These are phyloP conservation scores for Horisme vitalbata DNA, from an alignment of 2,888 invertebrate species.

Conservation along the genomic window DNA sequence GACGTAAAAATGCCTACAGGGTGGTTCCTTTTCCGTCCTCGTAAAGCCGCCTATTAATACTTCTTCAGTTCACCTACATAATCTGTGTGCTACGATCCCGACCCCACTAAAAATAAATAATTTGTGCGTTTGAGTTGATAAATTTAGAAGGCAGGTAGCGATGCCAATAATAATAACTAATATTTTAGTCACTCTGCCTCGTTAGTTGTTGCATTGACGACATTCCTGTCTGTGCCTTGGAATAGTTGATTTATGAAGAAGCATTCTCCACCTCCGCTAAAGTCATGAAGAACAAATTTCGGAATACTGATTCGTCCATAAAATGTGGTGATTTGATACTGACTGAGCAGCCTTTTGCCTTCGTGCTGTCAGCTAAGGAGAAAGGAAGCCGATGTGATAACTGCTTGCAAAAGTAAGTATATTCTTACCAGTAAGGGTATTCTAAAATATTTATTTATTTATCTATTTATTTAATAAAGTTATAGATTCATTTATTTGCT, in stretches of 20 bases:
- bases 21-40: no score
- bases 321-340: slow-evolving; percentile 87
- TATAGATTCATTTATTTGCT: no score
- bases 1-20: no score
- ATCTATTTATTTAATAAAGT: no score
- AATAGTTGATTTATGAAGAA: neutral
- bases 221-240: slow-evolving; percentile 51
- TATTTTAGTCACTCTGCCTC: slow-evolving; percentile 49
- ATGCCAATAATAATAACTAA: slow-evolving; percentile 63
- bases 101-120: no score
- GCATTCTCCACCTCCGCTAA: neutral
- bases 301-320: slow-evolving; percentile 63
- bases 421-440: no score
- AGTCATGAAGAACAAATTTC: slow-evolving; percentile 72
- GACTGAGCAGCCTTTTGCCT: slow-evolving; percentile 89
- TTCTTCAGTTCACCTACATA: no score
- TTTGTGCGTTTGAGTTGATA: slow-evolving; percentile 56
- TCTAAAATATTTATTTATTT: no score
- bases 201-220: slow-evolving; percentile 47
- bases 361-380: slow-evolving; percentile 87
- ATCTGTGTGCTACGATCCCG: no score
- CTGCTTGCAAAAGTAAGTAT: slow-evolving; percentile 87
- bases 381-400: slow-evolving; percentile 88
- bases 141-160: slow-evolving; percentile 61
- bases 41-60: no score